phyloP scores from a whole-genome alignment of 1,140 invertebrate species.

The Nomia melanderi region DNA sequence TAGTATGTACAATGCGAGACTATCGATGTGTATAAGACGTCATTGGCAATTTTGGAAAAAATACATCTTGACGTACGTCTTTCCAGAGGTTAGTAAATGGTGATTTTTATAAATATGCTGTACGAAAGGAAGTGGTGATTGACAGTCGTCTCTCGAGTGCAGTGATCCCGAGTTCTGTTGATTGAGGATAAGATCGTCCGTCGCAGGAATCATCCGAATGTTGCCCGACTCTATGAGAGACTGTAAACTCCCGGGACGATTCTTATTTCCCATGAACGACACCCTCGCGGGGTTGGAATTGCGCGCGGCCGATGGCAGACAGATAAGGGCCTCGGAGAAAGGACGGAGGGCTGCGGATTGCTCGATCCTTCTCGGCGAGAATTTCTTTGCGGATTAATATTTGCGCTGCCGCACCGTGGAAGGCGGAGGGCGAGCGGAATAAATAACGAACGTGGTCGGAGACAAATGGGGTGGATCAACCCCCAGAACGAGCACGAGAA shows the following conservation, averaged over 20 bases:
- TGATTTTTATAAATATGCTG: too few species aligned
- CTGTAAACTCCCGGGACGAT: not conserved
- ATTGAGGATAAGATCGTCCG: not conserved
- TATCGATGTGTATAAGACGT: too few species aligned
- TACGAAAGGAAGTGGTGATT: too few species aligned
- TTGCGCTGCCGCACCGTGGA: conserved; percentile 27
- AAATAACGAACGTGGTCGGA: conserved; percentile 46
- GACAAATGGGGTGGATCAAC: conserved; percentile 45
- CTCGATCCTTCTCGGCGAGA: conserved; percentile 22
- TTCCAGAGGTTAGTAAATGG: too few species aligned
- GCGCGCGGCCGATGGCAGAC: conserved; percentile 19
- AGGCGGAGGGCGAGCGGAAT: conserved; percentile 11
- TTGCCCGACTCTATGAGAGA: not conserved
- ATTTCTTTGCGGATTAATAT: conserved; percentile 61
- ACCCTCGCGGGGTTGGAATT: conserved; percentile 41
- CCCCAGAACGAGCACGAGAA: conserved; percentile 19
- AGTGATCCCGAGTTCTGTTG: not conserved
- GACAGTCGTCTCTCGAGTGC: not conserved
- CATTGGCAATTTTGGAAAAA: too few species aligned
- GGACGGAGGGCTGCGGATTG: not conserved
- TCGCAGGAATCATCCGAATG: not conserved
- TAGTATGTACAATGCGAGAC: too few species aligned
- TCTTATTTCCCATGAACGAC: conserved; percentile 10
- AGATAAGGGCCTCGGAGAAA: conserved; percentile 17
- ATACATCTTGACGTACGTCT: too few species aligned